A percentile compares a stretch with the other conserved stretches of the same genome.
phyloP scores from a whole-genome alignment of 2,888 invertebrate species.

The Miltochrista miniata region DNA sequence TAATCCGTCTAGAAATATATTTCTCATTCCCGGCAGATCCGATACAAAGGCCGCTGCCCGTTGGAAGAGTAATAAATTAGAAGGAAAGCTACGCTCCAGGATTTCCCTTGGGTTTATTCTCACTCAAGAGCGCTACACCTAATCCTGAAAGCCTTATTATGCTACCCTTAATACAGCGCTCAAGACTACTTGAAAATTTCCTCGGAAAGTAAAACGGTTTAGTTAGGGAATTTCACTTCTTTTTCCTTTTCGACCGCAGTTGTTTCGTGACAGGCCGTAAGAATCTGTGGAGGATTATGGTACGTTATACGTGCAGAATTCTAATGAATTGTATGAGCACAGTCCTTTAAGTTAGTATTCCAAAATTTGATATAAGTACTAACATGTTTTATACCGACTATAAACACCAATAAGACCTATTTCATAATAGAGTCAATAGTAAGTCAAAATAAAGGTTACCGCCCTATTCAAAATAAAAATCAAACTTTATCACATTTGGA shows the following conservation, averaged over 20 bases:
- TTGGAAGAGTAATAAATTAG: constrained; percentile 80
- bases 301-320: constrained; percentile 16
- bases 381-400: too few relatives aligned
- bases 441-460: too few relatives aligned
- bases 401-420: too few relatives aligned
- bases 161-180: constrained; percentile 81
- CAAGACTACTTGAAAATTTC: constrained; percentile 83
- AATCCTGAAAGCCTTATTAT: constrained; percentile 84
- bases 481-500: too few relatives aligned
- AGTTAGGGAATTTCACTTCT: constrained; percentile 48
- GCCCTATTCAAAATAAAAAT: too few relatives aligned
- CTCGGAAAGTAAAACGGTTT: constrained; percentile 69
- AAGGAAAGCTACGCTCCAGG: constrained; percentile 80
- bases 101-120: constrained; percentile 83
- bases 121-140: constrained; percentile 82
- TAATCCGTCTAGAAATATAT: constrained; percentile 80
- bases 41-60: constrained; percentile 81
- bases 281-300: constrained; percentile 14
- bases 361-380: not conserved
- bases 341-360: not conserved
- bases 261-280: constrained; percentile 29
- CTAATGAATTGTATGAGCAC: constrained; percentile 23
- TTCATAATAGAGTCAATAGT: too few relatives aligned
- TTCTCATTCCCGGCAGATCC: constrained; percentile 75
- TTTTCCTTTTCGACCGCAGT: constrained; percentile 42